These are phyloP conservation scores for Zygogramma bicolorata DNA, from an alignment of 2,888 invertebrate species.

Conservation along the genomic window DNA sequence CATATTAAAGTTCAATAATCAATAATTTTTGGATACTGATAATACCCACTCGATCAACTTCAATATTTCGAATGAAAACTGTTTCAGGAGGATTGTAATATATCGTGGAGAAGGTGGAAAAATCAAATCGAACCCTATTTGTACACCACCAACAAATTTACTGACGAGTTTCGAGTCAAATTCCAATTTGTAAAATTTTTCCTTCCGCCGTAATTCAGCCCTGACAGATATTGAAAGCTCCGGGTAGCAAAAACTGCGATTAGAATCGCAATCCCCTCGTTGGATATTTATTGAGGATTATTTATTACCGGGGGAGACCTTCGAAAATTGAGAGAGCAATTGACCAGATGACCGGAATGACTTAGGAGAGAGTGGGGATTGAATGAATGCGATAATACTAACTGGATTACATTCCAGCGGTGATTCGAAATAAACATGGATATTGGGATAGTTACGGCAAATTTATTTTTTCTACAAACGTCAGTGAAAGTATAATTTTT, in stretches of 20 bases:
- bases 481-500: too few species aligned
- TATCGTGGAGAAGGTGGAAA: too few species aligned
- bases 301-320: conserved; percentile 42
- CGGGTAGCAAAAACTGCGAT: conserved; percentile 40
- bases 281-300: conserved; percentile 51
- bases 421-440: background rate
- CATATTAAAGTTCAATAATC: too few species aligned
- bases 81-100: too few species aligned
- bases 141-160: too few species aligned
- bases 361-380: conserved; percentile 14
- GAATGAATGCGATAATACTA: background rate
- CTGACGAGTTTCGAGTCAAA: background rate
- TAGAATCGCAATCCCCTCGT: conserved; percentile 40
- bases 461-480: too few species aligned
- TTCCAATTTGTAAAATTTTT: conserved; percentile 19
- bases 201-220: conserved; percentile 36
- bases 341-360: conserved; percentile 1
- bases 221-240: conserved; percentile 28
- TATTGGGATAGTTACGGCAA: too few species aligned
- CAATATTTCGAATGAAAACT: too few species aligned
- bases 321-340: conserved; percentile 26
- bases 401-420: background rate
- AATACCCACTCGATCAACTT: too few species aligned
- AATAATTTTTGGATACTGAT: too few species aligned
- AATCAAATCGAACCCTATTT: too few species aligned